Base-by-base conservation (phyloP, 2,113 vertebrate genomes). In the Natator depressus region DNA sequence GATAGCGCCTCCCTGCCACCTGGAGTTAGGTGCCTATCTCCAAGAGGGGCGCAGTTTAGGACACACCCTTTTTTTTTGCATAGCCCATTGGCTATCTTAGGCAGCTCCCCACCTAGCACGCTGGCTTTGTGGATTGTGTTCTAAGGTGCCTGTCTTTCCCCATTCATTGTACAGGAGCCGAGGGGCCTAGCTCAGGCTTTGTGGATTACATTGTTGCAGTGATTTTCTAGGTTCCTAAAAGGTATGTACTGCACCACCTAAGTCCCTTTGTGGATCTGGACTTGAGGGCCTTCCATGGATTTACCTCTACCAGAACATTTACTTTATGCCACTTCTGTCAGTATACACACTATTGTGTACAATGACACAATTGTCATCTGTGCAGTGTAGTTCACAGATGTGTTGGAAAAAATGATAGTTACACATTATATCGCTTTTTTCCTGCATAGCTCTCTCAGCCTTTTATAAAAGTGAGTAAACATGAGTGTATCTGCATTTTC, bases 271-370 rank as follows among this genome's bases (percentile, higher is more conserved):
- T 35, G 29, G 50, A 14, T 11, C 78, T 29, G 27, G 4, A 6
- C 31, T 82, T 0, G 0, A 1, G 0, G 38, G 24, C n/a, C 22
- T 42, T 24, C 72, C 35, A 1, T 0, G 0, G 80, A 35, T 57
- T 55, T 47, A 53, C 29, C 79, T 65, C 90, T 57, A 24, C n/a
- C 38, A 42, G 16, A 2, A 1, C 2, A 6, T 24, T 25, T 10
- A 1, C 13, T 69, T 6, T 0, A 0, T 82, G 50, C 76, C 55
- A 82, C 25, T 22, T n/a, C 57, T 6, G 1, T 75, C 29, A 0
- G 4, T 10, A 42, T 0, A 0, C 0, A 5, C 8, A 0, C 3
- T 42, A 80, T 0, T 0, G 46, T n/a, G 1, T 38, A 57, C 49
- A 3, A 42, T 76, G 57, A 50, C 89, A 55, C 87, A 4, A 49